Conservation (phyloP, 2,113 vertebrate genomes). For the Rousettus leschenaultii region DNA sequence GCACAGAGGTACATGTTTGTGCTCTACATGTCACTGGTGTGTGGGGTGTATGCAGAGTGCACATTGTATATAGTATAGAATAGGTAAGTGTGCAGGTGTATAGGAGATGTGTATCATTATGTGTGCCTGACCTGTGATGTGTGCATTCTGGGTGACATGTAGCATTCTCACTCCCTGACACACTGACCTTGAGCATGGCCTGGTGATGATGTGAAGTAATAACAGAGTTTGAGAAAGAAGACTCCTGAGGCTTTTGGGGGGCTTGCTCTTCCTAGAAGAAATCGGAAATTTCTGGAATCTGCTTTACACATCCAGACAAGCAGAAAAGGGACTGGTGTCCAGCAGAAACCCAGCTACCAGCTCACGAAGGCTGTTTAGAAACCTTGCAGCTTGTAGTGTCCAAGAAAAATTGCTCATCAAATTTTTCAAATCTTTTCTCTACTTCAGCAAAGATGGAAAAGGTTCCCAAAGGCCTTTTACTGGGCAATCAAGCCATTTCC, state of each 20-base stretch:
- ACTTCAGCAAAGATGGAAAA: background rate
- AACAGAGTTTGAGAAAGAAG: background rate
- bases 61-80: background rate
- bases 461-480: background rate
- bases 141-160: background rate
- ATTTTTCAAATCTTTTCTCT: conserved; percentile 27
- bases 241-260: background rate
- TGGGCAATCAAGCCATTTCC: background rate
- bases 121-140: accelerated
- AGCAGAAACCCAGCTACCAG: background rate
- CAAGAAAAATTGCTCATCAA: conserved; percentile 30
- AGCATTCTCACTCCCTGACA: background rate
- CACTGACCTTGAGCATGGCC: background rate
- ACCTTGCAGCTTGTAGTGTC: background rate
- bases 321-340: background rate
- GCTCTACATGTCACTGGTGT: background rate
- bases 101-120: too few relatives aligned
- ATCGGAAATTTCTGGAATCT: background rate
- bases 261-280: background rate
- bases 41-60: too few relatives aligned
- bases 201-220: accelerated
- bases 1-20: background rate
- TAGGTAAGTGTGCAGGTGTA: too few relatives aligned
- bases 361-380: background rate
- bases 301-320: background rate